These are phyloP conservation scores for Chamaea fasciata DNA, from an alignment of 2,113 vertebrate species.

Conservation along the genomic window DNA sequence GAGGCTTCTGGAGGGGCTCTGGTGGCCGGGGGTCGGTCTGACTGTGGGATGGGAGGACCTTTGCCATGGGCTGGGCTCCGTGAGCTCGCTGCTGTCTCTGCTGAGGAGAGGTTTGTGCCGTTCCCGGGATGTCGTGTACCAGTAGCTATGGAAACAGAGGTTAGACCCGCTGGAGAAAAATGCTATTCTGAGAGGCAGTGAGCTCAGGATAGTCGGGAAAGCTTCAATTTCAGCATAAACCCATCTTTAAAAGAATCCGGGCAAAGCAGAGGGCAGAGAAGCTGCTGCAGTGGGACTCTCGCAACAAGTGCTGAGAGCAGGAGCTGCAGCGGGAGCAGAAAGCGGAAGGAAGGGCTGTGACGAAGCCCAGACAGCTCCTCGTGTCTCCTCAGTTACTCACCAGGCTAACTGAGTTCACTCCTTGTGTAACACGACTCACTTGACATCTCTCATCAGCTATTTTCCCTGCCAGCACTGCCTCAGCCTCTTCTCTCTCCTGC, in stretches of 20 bases:
- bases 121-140: conserved; percentile 6
- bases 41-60: background rate
- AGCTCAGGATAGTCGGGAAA: background rate
- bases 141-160: conserved; percentile 59
- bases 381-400: conserved; percentile 40
- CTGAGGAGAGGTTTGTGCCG: background rate
- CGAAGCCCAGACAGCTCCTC: conserved; percentile 9
- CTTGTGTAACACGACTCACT: conserved; percentile 1
- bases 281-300: background rate
- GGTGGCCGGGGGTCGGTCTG: accelerated
- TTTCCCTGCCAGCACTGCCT: background rate
- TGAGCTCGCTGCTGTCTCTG: background rate
- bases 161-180: conserved; percentile 8
- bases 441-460: background rate
- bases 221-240: background rate
- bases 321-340: background rate
- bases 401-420: background rate
- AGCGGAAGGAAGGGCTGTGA: conserved; percentile 34
- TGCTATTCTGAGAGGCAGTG: background rate
- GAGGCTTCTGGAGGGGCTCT: background rate
- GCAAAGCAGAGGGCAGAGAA: background rate
- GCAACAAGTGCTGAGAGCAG: background rate
- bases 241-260: background rate
- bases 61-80: background rate
- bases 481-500: background rate